phyloP scores from a whole-genome alignment of 2,113 vertebrate genomes.

The Tragulus kanchil region DNA sequence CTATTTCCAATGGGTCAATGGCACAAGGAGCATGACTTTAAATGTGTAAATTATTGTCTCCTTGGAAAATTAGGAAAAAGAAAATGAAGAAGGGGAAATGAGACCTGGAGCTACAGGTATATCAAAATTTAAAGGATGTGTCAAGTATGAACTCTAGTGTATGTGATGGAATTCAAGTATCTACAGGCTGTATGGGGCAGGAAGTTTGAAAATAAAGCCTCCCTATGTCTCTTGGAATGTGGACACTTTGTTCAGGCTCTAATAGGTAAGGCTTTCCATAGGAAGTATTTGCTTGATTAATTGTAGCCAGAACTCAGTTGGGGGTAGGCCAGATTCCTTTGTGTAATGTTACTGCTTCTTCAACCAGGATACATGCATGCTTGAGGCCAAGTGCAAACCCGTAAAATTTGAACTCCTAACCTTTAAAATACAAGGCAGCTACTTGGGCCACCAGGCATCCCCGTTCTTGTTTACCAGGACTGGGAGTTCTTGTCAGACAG shows the following conservation, averaged over 20 bases:
- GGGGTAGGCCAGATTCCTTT: slow-evolving; percentile 13
- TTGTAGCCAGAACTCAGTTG: slow-evolving; percentile 30
- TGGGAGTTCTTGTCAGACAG: slow-evolving; percentile 59
- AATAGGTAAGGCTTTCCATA: slow-evolving; percentile 56
- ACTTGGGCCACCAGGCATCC: background rate
- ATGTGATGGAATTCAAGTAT: slow-evolving; percentile 25
- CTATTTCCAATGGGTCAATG: background rate
- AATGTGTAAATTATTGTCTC: slow-evolving; percentile 45
- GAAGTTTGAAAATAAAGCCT: slow-evolving; percentile 49
- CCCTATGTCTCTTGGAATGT: slow-evolving; percentile 50
- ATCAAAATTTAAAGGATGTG: slow-evolving; percentile 44
- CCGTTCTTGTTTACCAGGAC: slow-evolving; percentile 64
- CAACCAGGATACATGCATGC: background rate
- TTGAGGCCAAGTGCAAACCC: slow-evolving; percentile 53
- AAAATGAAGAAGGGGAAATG: background rate
- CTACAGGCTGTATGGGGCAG: background rate
- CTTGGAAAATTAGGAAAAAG: slow-evolving; percentile 43
- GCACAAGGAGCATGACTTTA: slow-evolving; percentile 11
- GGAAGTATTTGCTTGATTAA: slow-evolving; percentile 72
- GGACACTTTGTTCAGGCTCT: background rate
- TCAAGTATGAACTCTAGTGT: background rate
- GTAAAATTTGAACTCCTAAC: slow-evolving; percentile 73
- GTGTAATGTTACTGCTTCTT: slow-evolving; percentile 1
- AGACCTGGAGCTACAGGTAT: background rate
- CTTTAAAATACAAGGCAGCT: slow-evolving; percentile 65